Conservation (phyloP, 1,140 invertebrate genomes). For the Pseudachorutes palmiensis region DNA sequence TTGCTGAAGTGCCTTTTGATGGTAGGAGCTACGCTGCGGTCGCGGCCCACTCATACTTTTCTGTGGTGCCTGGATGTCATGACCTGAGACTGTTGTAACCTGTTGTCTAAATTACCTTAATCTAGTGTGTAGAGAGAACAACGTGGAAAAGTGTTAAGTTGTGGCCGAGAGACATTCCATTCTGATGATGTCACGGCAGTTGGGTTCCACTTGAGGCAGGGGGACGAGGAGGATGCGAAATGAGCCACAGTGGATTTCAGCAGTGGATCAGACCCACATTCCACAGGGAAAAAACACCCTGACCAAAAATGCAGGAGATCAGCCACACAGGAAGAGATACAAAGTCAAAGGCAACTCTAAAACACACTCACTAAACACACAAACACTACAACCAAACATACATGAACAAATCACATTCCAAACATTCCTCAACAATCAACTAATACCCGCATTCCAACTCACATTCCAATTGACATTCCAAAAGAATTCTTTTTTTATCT, state of each 20-base stretch:
- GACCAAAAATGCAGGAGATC: background rate
- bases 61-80: no score
- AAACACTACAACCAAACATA: no score
- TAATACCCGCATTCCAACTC: no score
- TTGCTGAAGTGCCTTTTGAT: constrained; percentile 36
- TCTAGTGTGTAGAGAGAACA: background rate
- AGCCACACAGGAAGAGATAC: background rate
- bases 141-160: constrained; percentile 1
- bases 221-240: no score
- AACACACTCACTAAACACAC: no score
- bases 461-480: no score
- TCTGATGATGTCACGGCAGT: constrained; percentile 28
- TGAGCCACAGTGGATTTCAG: no score
- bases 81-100: no score
- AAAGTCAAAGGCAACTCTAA: background rate
- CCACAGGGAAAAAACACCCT: background rate
- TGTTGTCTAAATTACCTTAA: constrained; percentile 11
- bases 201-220: background rate
- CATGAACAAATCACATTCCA: no score
- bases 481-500: no score
- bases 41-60: constrained; percentile 27
- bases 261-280: no score
- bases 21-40: constrained; percentile 28
- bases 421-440: no score
- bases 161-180: constrained; percentile 29